A percentile compares a stretch with the other conserved stretches of the same genome.
Conservation (phyloP, 37 sponge, comb jelly and placozoan genomes). For the Halisarca cf. caerulea region DNA sequence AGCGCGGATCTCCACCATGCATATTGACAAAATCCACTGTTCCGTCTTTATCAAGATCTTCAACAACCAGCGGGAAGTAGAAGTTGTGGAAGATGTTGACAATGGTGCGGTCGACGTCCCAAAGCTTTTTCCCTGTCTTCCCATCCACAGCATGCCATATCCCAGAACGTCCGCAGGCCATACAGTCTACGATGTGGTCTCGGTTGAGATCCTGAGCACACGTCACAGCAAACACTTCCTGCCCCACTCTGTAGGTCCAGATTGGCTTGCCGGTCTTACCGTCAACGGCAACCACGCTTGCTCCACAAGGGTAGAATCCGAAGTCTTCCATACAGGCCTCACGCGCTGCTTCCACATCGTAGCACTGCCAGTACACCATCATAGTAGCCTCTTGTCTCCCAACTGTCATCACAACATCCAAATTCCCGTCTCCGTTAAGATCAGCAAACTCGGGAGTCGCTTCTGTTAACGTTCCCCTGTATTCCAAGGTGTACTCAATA, state of each 20-base stretch:
- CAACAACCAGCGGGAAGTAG: slow-evolving; percentile 59
- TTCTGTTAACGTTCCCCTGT: slow-evolving; percentile 37
- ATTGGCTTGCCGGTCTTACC: slow-evolving; percentile 49
- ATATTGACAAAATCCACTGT: slow-evolving; percentile 57
- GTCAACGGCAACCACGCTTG: slow-evolving; percentile 40
- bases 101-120: slow-evolving; percentile 50
- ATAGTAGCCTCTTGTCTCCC: background rate
- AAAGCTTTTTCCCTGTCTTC: slow-evolving; percentile 41
- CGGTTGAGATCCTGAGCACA: slow-evolving; percentile 60
- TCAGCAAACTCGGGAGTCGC: slow-evolving; percentile 44
- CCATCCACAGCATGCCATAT: slow-evolving; percentile 47
- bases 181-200: slow-evolving; percentile 65
- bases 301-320: slow-evolving; percentile 36
- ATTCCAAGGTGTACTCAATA: slow-evolving; percentile 3
- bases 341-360: background rate
- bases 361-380: slow-evolving; percentile 2
- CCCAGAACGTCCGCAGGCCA: slow-evolving; percentile 52
- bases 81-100: slow-evolving; percentile 52
- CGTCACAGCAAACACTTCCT: slow-evolving; percentile 48
- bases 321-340: slow-evolving; percentile 26
- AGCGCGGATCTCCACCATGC: slow-evolving; percentile 73
- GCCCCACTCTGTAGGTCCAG: slow-evolving; percentile 32
- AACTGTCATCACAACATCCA: slow-evolving; percentile 37
- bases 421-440: slow-evolving; percentile 56
- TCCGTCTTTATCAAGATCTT: slow-evolving; percentile 78